Evolutionary conservation across 1,140 invertebrate genomes (phyloP), one percentile per base, ranked within the genome.

Genomic region (Lordiphosa clarofinis): DNA sequence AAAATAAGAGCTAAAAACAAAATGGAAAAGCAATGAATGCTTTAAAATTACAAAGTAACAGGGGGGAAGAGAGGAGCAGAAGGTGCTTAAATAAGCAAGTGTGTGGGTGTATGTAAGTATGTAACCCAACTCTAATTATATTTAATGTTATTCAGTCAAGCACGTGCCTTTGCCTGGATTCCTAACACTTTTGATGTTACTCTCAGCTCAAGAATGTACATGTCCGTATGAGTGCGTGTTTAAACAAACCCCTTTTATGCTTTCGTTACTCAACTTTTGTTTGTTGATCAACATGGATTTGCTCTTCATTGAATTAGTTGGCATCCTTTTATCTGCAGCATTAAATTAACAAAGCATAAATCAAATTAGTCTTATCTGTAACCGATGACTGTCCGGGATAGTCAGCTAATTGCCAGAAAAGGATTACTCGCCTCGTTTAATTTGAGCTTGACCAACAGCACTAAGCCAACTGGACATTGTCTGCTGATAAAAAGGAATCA

Each of bases 121-220:
- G 62, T 44, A 47, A 36, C 48, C 42, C 44, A 58, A 43, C 40
- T 56, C 50, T 73, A 76, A 76, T 76, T 76, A 76, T 72, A 67
- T 72, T 68, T 72, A 76, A 68, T 76, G 54, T 62, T 66, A 54
- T 59, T 39, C 35, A 66, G 53, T 10, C 57, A 56, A 55, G 39
- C 39, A 56, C 55, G 50, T 65, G 49, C 38, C 35, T 21, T 13
- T 47, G 39, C 35, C 48, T 39, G 28, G 28, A 7, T 8, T 7
- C 1, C 28, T 31, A 8, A 31, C 28, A 31, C 28, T 31, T 31
- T 31, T 31, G 28, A 31, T 5, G 24, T 28, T 28, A 28, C 24
- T 6, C 1, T 28, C 24, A 28, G 24, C 36, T 48, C 33, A 40
- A 37, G 40, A 54, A 42, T 21, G 13, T 46, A 49, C n/a, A 54